Evolutionary conservation across 2,113 vertebrate species (phyloP).

Genomic region (Solea solea): DNA sequence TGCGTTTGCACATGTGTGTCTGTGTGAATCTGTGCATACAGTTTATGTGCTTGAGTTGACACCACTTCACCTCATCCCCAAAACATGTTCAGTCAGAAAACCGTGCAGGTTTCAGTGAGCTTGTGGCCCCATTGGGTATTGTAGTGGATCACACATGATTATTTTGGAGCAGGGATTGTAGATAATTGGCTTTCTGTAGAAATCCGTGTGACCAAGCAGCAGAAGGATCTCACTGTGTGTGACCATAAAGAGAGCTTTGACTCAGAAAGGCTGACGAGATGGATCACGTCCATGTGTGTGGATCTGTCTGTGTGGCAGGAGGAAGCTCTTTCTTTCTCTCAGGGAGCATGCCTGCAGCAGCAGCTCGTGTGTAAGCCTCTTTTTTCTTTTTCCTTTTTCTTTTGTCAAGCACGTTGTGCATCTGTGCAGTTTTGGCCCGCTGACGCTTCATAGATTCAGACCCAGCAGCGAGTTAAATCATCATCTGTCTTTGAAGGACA

Average conservation of each 20-base stretch:
- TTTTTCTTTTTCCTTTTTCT: not conserved
- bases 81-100: conserved; percentile 25
- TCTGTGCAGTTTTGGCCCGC: conserved; percentile 7
- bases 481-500: conserved; percentile 44
- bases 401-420: conserved; percentile 16
- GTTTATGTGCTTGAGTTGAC: not conserved
- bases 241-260: conserved; percentile 65
- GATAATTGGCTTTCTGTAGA: conserved; percentile 53
- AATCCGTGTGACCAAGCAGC: conserved; percentile 34
- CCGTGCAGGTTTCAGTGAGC: conserved; percentile 22
- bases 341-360: conserved; percentile 18
- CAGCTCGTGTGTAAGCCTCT: conserved; percentile 7
- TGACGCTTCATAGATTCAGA: conserved; percentile 11
- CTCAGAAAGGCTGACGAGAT: conserved; percentile 37
- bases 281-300: conserved; percentile 27
- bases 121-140: conserved; percentile 13
- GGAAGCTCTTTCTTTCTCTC: not conserved
- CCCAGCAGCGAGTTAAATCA: conserved; percentile 30
- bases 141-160: conserved; percentile 26
- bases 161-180: conserved; percentile 31
- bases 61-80: not conserved
- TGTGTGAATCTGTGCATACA: conserved; percentile 7
- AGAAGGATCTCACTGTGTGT: conserved; percentile 64
- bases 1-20: conserved; percentile 12
- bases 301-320: conserved; percentile 29